A percentile compares a stretch with the other conserved stretches of the same genome.
Evolutionary conservation across 2,797 vertebrate genomes (phyloP).

Genomic region (Schizothorax lantsangensis): DNA sequence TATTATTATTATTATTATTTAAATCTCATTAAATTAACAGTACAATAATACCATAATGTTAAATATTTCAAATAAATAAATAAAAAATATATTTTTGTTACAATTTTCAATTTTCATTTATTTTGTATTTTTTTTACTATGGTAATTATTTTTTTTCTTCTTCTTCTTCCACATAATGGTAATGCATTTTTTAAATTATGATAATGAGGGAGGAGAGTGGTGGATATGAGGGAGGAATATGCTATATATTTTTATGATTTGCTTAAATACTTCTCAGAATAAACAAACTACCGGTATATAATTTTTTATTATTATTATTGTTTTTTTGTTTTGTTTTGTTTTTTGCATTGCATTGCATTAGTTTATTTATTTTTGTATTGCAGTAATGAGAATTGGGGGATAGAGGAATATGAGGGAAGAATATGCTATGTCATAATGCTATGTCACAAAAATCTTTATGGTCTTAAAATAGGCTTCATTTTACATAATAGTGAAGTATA

Average conservation of each 20-base stretch:
- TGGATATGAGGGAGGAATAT: too few species aligned
- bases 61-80: neutral
- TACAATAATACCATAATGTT: neutral
- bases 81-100: too few species aligned
- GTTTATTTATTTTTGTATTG: neutral
- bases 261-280: neutral
- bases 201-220: neutral
- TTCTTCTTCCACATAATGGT: neutral
- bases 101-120: fast-evolving
- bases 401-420: neutral
- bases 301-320: too few species aligned
- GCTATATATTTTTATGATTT: neutral
- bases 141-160: neutral
- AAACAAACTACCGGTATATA: too few species aligned
- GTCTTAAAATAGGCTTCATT: neutral
- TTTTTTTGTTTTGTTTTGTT: too few species aligned
- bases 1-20: neutral
- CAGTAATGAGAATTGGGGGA: neutral
- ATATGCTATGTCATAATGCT: neutral
- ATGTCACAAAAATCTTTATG: neutral
- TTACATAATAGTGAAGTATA: neutral
- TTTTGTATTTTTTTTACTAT: neutral
- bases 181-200: neutral
- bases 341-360: neutral
- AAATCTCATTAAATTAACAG: neutral